phyloP scores from a whole-genome alignment of 2,888 invertebrate genomes.

The Cyclophora albipunctata region DNA sequence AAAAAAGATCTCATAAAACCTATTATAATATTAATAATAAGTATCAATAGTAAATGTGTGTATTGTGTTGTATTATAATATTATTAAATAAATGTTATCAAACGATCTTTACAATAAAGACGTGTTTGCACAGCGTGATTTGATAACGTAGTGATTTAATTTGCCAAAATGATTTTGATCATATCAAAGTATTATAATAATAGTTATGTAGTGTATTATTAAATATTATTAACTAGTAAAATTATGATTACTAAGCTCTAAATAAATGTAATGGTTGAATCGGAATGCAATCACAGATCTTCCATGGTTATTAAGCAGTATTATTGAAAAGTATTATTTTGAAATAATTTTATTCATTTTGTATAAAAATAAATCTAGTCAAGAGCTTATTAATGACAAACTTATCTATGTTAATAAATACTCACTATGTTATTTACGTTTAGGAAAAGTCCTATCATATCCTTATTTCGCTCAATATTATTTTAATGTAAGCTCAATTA shows the following conservation, averaged over 20 bases:
- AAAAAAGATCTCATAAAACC: too few species aligned
- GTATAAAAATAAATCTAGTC: too few species aligned
- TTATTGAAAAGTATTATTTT: too few species aligned
- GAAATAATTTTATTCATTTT: too few species aligned
- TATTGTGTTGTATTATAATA: constrained; percentile 14
- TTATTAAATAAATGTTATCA: constrained; percentile 1
- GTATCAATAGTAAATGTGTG: constrained; percentile 3
- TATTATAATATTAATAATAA: not conserved
- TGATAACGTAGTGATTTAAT: constrained; percentile 58
- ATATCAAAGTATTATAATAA: constrained; percentile 30
- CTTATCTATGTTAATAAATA: too few species aligned
- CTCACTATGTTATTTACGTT: too few species aligned
- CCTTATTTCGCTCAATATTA: too few species aligned
- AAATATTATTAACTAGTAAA: not conserved
- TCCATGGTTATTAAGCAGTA: constrained; percentile 10
- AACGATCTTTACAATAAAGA: constrained; percentile 20
- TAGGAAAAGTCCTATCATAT: too few species aligned
- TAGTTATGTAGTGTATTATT: constrained; percentile 7
- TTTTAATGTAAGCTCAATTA: too few species aligned
- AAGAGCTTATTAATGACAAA: too few species aligned
- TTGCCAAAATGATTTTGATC: constrained; percentile 38
- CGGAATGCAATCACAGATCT: constrained; percentile 23
- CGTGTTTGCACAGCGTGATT: constrained; percentile 61
- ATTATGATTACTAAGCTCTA: constrained; percentile 4
- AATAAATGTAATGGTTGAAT: not conserved